phyloP scores from a whole-genome alignment of 1,140 invertebrate species.

The Brachionus manjavacas region DNA sequence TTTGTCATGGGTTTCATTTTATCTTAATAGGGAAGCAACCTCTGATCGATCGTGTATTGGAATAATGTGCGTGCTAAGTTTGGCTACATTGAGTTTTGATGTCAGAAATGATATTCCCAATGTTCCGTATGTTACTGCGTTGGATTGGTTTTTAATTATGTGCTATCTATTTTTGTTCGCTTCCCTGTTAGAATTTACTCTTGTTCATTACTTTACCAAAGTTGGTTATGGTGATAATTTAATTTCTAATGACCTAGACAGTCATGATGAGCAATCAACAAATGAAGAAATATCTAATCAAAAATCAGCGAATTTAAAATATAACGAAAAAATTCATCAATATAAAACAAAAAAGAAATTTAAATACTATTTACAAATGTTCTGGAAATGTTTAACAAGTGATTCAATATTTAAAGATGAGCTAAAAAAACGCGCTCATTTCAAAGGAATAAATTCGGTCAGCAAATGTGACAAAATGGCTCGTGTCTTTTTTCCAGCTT shows the following conservation, averaged over 20 bases:
- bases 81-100: conserved; percentile 62
- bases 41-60: conserved; percentile 63
- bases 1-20: conserved; percentile 57
- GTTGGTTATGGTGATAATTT: conserved; percentile 72
- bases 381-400: conserved; percentile 26
- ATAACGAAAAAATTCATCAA: background rate
- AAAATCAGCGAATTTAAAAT: background rate
- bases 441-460: conserved; percentile 48
- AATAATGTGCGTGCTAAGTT: conserved; percentile 53
- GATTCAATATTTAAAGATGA: conserved; percentile 20
- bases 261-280: background rate
- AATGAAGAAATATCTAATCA: background rate
- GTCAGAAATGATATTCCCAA: conserved; percentile 77
- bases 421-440: conserved; percentile 8
- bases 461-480: conserved; percentile 61
- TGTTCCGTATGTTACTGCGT: conserved; percentile 77
- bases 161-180: conserved; percentile 81
- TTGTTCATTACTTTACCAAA: conserved; percentile 83
- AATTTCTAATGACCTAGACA: background rate
- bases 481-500: conserved; percentile 59
- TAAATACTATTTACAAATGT: background rate
- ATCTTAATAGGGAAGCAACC: conserved; percentile 85
- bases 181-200: conserved; percentile 67
- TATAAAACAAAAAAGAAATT: background rate
- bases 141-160: conserved; percentile 79